Base-by-base conservation (phyloP, 2,888 invertebrate species). In the Xylocampa areola region DNA sequence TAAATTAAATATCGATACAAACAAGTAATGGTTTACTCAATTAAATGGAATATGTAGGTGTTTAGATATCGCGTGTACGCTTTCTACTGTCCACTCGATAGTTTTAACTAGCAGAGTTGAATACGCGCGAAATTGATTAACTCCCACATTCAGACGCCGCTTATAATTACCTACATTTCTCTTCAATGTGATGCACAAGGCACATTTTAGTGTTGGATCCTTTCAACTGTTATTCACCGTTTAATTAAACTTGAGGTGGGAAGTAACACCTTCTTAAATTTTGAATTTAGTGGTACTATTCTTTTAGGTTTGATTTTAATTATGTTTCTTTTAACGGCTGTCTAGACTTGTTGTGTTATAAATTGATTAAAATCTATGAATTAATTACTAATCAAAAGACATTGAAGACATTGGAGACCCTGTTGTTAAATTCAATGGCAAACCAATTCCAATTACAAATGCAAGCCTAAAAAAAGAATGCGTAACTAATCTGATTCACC, bases 111-210 rank as follows among this genome's bases (percentile, higher is more conserved):
- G 43, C 54, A 51, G 33, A 19, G 45, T 14, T 59, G 19, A 53
- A 54, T 63, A 41, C 19, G 55, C 50, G 67, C 47, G 57, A 69
- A 74, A 74, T 74, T 75, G 73, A 76, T 75, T 75, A 59, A 61
- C 37, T 50, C 58, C 43, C 41, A 48, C 68, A 68, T 65, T 75
- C 50, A 55, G n/a, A 51, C 27, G 30, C 52, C 45, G 16, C 36
- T 48, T 43, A 49, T 67, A 44, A 67, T 60, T 48, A 57, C 49
- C 29, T 43, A 61, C 37, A 55, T 68, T 50, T 35, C 33, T n/a
- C 14, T 16, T 30, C 5, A 17, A 32, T 23, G 14, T 33, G 29
- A 7, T 41, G 16, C 27, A 14, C 32, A 29, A 11, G 13, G 21
- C 23, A 25, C 14, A 29, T 30, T 10, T 60, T 68, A 39, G 29